Conservation (phyloP, 2,888 invertebrate species). For the Melieria crassipennis region DNA sequence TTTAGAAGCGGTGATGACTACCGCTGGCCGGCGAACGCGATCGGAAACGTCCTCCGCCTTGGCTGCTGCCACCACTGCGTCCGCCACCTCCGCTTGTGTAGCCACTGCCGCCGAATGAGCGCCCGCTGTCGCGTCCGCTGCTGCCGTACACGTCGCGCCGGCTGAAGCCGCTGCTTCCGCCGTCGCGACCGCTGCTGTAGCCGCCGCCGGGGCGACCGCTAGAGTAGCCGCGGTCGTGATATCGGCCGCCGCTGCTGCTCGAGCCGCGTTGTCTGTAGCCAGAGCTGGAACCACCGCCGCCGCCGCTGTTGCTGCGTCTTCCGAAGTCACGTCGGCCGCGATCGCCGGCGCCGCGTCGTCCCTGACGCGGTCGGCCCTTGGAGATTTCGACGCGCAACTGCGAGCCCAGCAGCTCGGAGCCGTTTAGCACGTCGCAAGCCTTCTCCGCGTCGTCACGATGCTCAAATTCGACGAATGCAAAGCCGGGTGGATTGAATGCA, state of each 20-base stretch:
- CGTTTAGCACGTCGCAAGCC: conserved; percentile 86
- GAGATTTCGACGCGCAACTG: conserved; percentile 90
- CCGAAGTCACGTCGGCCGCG: conserved; percentile 69
- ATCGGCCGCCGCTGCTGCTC: conserved; percentile 57
- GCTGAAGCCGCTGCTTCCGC: conserved; percentile 61
- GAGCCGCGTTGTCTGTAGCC: conserved; percentile 68
- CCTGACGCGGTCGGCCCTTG: conserved; percentile 79
- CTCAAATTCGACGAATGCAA: conserved; percentile 93
- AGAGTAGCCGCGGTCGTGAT: conserved; percentile 45
- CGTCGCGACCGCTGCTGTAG: conserved; percentile 57
- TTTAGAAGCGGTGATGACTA: conserved; percentile 45
- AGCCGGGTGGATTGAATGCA: conserved; percentile 93
- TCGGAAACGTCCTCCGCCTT: conserved; percentile 63
- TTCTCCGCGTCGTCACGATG: conserved; percentile 89
- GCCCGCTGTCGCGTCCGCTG: conserved; percentile 58
- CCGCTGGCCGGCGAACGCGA: conserved; percentile 61
- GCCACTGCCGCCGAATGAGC: conserved; percentile 62
- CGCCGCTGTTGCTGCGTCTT: conserved; percentile 64
- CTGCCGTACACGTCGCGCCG: conserved; percentile 58
- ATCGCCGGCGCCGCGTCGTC: conserved; percentile 70
- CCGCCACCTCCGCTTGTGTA: conserved; percentile 68
- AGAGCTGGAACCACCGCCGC: conserved; percentile 63
- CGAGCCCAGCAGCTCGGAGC: conserved; percentile 86
- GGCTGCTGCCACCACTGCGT: conserved; percentile 63
- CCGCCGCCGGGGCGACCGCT: conserved; percentile 42